phyloP scores from a whole-genome alignment of 2,888 invertebrate genomes.

The Vesta saturnalis region DNA sequence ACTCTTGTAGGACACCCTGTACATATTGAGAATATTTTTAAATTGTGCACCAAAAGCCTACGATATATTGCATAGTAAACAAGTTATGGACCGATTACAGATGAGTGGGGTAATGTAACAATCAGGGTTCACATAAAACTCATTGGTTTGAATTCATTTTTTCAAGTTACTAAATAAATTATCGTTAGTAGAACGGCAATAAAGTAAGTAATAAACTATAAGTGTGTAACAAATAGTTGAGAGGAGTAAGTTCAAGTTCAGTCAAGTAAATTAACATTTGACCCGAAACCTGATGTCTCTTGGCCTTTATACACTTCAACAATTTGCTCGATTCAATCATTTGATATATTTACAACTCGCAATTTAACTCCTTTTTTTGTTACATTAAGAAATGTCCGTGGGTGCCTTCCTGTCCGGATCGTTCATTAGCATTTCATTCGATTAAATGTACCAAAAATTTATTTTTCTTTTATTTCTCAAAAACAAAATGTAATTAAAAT shows the following conservation, averaged over 20 bases:
- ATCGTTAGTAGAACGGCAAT: no score
- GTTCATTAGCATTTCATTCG: background rate
- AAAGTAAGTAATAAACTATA: background rate
- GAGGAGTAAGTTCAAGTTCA: slow-evolving; percentile 25
- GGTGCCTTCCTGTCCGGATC: background rate
- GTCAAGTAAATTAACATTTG: slow-evolving; percentile 14
- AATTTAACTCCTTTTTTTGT: slow-evolving; percentile 8
- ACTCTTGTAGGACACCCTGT: no score
- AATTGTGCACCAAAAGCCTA: no score
- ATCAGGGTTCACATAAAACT: no score
- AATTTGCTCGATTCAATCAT: slow-evolving; percentile 31
- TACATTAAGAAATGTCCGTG: background rate
- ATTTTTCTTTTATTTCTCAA: background rate
- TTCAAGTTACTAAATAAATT: no score
- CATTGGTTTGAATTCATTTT: no score
- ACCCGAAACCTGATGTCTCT: slow-evolving; percentile 31
- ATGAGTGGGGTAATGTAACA: no score
- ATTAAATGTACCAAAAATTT: no score
- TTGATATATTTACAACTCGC: slow-evolving; percentile 9
- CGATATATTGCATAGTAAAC: no score
- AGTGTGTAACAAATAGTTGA: background rate
- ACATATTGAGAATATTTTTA: no score
- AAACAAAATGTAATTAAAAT: no score
- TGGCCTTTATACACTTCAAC: slow-evolving; percentile 26
- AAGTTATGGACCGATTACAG: no score